These are phyloP conservation scores for Diadegma fenestrale DNA, from an alignment of 2,888 invertebrate species.

Conservation along the genomic window DNA sequence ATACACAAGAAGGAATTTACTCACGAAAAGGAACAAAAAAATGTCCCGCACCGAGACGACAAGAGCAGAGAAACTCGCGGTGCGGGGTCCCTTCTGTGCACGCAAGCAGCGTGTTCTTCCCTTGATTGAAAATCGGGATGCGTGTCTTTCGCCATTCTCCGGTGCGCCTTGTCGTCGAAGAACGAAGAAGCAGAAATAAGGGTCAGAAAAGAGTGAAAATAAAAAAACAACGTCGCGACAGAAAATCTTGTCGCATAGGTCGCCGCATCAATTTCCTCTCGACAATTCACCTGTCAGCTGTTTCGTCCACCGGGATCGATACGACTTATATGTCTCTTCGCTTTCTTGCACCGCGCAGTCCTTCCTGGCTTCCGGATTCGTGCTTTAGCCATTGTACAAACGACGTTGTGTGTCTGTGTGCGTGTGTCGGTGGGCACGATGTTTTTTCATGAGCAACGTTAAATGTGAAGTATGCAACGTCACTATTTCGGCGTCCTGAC, in stretches of 20 bases:
- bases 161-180: neutral
- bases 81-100: too few species aligned
- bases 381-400: neutral
- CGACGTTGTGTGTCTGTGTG: neutral
- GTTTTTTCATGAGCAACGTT: neutral
- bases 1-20: slow-evolving; percentile 39
- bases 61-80: too few species aligned
- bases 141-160: slow-evolving; percentile 48
- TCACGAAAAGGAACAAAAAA: slow-evolving; percentile 32
- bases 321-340: slow-evolving; percentile 30
- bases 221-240: neutral
- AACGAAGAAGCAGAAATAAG: slow-evolving; percentile 31
- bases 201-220: slow-evolving; percentile 13
- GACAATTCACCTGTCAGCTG: slow-evolving; percentile 62
- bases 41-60: slow-evolving; percentile 9
- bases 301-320: slow-evolving; percentile 49
- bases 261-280: slow-evolving; percentile 53
- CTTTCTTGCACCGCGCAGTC: slow-evolving; percentile 25
- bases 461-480: neutral
- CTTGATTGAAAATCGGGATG: slow-evolving; percentile 50
- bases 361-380: slow-evolving; percentile 15
- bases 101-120: neutral
- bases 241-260: slow-evolving; percentile 7
- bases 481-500: slow-evolving; percentile 32
- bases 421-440: neutral